Base-by-base conservation (phyloP, 2,113 vertebrate species). In the Phyllostomus discolor region DNA sequence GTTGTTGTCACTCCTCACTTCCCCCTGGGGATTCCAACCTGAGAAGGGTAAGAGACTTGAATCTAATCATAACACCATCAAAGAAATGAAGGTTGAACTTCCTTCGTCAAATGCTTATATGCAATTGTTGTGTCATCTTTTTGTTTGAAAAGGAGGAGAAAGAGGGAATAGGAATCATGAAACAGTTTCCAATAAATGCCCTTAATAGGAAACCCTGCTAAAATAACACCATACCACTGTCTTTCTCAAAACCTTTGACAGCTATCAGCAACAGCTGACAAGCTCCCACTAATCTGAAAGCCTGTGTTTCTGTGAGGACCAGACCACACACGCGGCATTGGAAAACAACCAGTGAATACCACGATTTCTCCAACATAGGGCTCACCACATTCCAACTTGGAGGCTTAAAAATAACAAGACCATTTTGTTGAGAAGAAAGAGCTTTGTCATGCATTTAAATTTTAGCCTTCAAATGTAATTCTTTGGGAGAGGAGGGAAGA, bases 181-280 rank as follows among this genome's bases (percentile, higher is more conserved):
- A 72, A 16, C 22, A 9, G 62, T 86, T 91, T 79, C 35, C 33
- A 95, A 92, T 79, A 70, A 90, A 82, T 38, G 20, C 16, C 43
- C 50, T 94, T 95, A 95, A 91, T 59, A 38, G 0, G 14, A 64
- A 80, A 38, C 62, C 86, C 80, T 96, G 50, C 26, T 92, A 91
- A 92, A 38, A 52, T 48, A 93, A 57, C 50, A 19, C 7, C 7
- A 10, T 7, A 4, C 15, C 50, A 72, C 31, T 4, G 4, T 64
- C 82, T 85, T 90, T 94, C 33, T 76, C 16, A 16, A 62, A 91
- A 66, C 24, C 24, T 90, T 80, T 85, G 82, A 46, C 33, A 93
- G 26, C 1, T 6, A 93, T 79, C 86, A 94, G 81, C 84, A 35
- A 52, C 79, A 97, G 79, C 86, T 97, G 94, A 92, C 35, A 31